Evolutionary conservation across 2,888 invertebrate genomes (phyloP), one percentile per base, ranked within the genome.

Genomic region (Stenodera caucasica): DNA sequence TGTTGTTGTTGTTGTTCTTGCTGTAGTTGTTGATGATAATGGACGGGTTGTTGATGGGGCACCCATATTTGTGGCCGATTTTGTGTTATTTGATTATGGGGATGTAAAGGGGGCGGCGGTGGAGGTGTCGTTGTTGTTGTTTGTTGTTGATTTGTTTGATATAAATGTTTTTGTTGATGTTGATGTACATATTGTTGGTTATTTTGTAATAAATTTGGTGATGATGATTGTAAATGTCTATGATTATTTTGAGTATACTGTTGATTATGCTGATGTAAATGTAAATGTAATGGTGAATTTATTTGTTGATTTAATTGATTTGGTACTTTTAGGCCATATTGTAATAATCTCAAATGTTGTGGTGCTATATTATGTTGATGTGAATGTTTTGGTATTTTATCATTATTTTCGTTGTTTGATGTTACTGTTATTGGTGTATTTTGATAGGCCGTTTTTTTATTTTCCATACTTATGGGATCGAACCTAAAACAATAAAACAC

Each of bases 281-380:
- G 72, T 51, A 71, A 62, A 69, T 77, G 69, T 32, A 81, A 78
- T 64, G 82, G 80, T 66, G 84, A 83, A 70, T 82, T 80, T 29
- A 81, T 78, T 53, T 83, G 84, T 65, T 83, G 83, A 55, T 75
- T 74, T 66, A 78, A 73, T 66, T 72, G 74, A 57, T 83, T 84
- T 58, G 84, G 84, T 67, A 84, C 84, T 69, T 85, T 85, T 35
- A 84, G 79, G 64, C 84, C 84, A 66, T 85, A 84, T 70, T 85
- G 84, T 70, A 84, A 79, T 55, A 82, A 77, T 68, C 83, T 82
- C 67, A 84, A 82, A 63, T 82, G 83, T 75, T 83, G 84, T 55
- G 84, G 83, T 53, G 83, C 82, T 57, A 83, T 83, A 64, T 84
- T 84, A 69, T 86, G 85, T 67, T 84, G 79, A 68, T 86, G 85